Conservation (phyloP, 2,888 invertebrate species). For the Melolontha melolontha region DNA sequence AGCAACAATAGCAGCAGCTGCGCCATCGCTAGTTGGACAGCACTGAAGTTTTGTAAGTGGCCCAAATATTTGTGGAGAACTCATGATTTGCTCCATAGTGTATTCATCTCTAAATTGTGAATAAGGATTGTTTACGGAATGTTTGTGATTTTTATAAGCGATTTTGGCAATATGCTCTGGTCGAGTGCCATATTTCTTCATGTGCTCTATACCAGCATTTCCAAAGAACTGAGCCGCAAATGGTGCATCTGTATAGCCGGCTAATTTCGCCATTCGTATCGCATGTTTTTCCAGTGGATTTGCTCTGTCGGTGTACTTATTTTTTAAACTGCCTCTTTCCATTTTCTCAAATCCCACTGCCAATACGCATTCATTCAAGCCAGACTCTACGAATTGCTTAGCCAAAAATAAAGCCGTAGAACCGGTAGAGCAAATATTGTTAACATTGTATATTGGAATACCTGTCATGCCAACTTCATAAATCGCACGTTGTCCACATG, state of each 20-base stretch:
- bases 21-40: slow-evolving; percentile 91
- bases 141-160: slow-evolving; percentile 97
- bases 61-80: slow-evolving; percentile 89
- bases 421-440: no score
- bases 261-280: slow-evolving; percentile 83
- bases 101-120: slow-evolving; percentile 96
- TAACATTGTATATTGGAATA: no score
- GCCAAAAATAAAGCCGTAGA: slow-evolving; percentile 82
- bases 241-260: slow-evolving; percentile 85
- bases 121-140: slow-evolving; percentile 95
- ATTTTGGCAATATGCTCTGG: slow-evolving; percentile 96
- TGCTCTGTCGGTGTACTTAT: slow-evolving; percentile 83
- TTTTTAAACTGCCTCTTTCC: slow-evolving; percentile 89
- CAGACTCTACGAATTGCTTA: slow-evolving; percentile 92
- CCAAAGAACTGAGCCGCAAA: slow-evolving; percentile 96
- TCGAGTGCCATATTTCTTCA: slow-evolving; percentile 94
- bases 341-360: slow-evolving; percentile 99
- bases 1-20: slow-evolving; percentile 92
- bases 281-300: slow-evolving; percentile 90
- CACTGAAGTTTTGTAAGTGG: slow-evolving; percentile 75
- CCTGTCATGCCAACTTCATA: slow-evolving; percentile 71
- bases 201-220: slow-evolving; percentile 95
- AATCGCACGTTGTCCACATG: slow-evolving; percentile 93
- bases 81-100: slow-evolving; percentile 88
- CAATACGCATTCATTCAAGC: slow-evolving; percentile 86